phyloP scores from a whole-genome alignment of 2,797 vertebrate genomes.

The Peromyscus attwateri region DNA sequence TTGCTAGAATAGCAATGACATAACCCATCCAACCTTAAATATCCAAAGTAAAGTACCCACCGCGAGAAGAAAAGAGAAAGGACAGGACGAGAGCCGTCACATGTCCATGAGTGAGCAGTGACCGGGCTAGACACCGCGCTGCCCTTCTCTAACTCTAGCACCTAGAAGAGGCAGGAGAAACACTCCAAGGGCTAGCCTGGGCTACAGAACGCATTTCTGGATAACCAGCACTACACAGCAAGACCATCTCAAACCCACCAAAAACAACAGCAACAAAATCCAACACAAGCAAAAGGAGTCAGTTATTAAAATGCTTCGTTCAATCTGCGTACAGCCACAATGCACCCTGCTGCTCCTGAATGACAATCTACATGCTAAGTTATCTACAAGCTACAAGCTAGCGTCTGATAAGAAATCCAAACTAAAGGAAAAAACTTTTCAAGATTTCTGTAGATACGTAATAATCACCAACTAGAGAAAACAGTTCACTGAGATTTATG shows the following conservation, averaged over 20 bases:
- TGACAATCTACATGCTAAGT: conserved; percentile 41
- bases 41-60: conserved; percentile 21
- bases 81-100: background rate
- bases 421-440: conserved; percentile 11
- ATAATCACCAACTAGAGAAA: conserved; percentile 31
- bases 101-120: conserved; percentile 1
- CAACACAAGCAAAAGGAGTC: background rate
- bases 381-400: background rate
- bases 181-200: background rate
- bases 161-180: background rate
- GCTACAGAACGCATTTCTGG: background rate
- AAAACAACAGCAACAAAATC: background rate
- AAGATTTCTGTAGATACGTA: conserved; percentile 25
- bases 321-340: background rate
- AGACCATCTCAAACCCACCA: background rate
- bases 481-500: conserved; percentile 32
- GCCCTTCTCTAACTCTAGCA: too few relatives aligned
- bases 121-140: background rate
- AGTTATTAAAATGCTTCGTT: conserved; percentile 51
- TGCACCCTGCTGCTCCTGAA: conserved; percentile 16
- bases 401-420: conserved; percentile 47
- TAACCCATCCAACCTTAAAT: conserved; percentile 27
- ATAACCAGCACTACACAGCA: background rate
- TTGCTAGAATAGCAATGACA: background rate
- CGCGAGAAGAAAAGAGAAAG: conserved; percentile 14